These are phyloP conservation scores for Cerastis rubricosa DNA, from an alignment of 2,888 invertebrate species.

Conservation along the genomic window DNA sequence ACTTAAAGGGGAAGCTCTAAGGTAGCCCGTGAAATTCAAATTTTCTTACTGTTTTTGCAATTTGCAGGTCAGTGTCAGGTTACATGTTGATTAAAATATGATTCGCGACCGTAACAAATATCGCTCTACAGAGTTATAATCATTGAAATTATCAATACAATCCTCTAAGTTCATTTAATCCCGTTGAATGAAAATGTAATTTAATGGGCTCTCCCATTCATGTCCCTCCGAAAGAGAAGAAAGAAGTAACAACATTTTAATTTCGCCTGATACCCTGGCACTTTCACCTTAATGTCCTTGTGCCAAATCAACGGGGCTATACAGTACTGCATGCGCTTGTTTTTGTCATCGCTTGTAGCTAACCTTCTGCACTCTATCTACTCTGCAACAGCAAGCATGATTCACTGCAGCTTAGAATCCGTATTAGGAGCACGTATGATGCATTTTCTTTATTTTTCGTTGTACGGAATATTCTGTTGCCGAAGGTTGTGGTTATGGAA, in stretches of 20 bases:
- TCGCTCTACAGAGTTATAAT: background rate
- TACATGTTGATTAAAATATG: background rate
- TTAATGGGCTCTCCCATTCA: background rate
- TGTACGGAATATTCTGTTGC: slow-evolving; percentile 60
- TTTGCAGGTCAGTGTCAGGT: background rate
- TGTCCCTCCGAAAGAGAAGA: background rate
- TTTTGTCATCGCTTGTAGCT: too few species aligned
- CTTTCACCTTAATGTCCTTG: background rate
- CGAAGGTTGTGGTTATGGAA: slow-evolving; percentile 57
- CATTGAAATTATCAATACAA: background rate
- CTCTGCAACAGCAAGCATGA: slow-evolving; percentile 31
- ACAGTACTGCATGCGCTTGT: background rate
- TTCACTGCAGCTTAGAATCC: slow-evolving; percentile 63
- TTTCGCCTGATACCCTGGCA: background rate
- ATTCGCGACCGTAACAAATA: background rate
- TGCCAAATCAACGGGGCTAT: background rate
- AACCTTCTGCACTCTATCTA: slow-evolving; percentile 6
- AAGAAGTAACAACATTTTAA: background rate
- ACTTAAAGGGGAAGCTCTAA: background rate
- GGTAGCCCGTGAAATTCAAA: too few species aligned
- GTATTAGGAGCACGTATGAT: slow-evolving; percentile 65
- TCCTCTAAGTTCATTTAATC: background rate
- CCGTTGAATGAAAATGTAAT: background rate
- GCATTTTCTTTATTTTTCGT: slow-evolving; percentile 64
- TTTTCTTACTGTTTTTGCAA: background rate